Evolutionary conservation across 2,888 invertebrate species (phyloP), one percentile per base, ranked within the genome.

Genomic region (Caenorhabditis sp.): DNA sequence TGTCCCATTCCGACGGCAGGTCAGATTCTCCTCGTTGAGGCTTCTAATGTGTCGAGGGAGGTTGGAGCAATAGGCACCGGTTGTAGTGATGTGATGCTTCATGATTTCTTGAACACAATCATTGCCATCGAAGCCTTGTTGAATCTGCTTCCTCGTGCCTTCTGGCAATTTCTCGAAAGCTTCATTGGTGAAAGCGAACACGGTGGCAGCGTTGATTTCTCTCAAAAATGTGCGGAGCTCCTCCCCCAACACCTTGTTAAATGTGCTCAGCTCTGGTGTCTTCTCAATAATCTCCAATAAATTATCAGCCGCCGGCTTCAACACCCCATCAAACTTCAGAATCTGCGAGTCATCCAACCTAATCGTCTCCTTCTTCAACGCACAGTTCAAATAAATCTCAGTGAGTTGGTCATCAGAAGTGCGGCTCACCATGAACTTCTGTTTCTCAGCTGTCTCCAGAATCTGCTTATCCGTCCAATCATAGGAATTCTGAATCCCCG

Each of bases 111-210:
- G 31, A 26, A 62, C 31, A 54, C 62, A 62, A 17, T 36, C 53
- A 36, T 62, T 25, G 8, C 20, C 17, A 36, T 54, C 25, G 8
- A 3, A n/a, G n/a, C n/a, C 49, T 12, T 20, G 1, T n/a, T 53
- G 17, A 7, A 62, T 52, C 10, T 27, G 52, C 14, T 52, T 21
- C 14, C 27, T 52, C 14, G 38, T 53, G 1, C 5, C 14, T 1
- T 62, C 38, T 1, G 62, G 38, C 17, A 62, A 21, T 17, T 20
- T 10, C 1, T 62, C 53, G n/a, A 62, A 62, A 7, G 62, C 62
- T 1, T 52, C 27, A 36, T 62, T 53, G 5, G 62, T 62, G 31
- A 62, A 62, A 21, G 62, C 62, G 31, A 62, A 62, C 4, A 62
- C 38, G 1, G 62, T 62, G 1, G 58, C n/a, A 2, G 20, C 8